Evolutionary conservation across 2,888 invertebrate genomes (phyloP).

Genomic region (Corythucha ciliata): DNA sequence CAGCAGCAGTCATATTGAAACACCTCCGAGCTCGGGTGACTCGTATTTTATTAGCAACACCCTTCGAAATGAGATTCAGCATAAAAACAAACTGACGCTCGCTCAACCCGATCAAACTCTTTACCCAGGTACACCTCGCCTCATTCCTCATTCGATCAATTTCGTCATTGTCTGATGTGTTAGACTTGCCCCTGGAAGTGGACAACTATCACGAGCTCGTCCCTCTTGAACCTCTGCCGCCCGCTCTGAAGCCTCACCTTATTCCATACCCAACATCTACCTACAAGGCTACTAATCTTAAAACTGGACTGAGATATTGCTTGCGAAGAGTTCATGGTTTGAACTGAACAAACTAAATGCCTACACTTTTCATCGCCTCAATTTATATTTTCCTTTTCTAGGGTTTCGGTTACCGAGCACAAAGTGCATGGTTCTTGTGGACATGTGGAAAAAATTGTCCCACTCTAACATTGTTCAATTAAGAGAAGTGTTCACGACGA

Average conservation of each 20-base stretch:
- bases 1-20: too few relatives aligned
- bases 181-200: slow-evolving; percentile 75
- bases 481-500: slow-evolving; percentile 87
- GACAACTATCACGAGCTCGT: slow-evolving; percentile 83
- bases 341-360: background rate
- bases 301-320: slow-evolving; percentile 75
- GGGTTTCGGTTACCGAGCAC: slow-evolving; percentile 71
- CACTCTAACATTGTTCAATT: slow-evolving; percentile 92
- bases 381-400: slow-evolving; percentile 40
- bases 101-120: slow-evolving; percentile 62
- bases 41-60: slow-evolving; percentile 76
- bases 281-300: slow-evolving; percentile 82
- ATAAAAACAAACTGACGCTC: slow-evolving; percentile 61
- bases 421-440: slow-evolving; percentile 75
- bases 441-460: slow-evolving; percentile 89
- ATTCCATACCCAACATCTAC: slow-evolving; percentile 70
- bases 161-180: slow-evolving; percentile 10
- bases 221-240: slow-evolving; percentile 64
- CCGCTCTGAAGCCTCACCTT: slow-evolving; percentile 56
- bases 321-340: slow-evolving; percentile 76
- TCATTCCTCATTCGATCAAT: slow-evolving; percentile 12
- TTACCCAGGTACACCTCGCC: slow-evolving; percentile 50
- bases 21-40: slow-evolving; percentile 39
- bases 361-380: background rate
- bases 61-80: slow-evolving; percentile 65